phyloP scores from a whole-genome alignment of 2,888 invertebrate species.

The Scaptomyza polygonia region DNA sequence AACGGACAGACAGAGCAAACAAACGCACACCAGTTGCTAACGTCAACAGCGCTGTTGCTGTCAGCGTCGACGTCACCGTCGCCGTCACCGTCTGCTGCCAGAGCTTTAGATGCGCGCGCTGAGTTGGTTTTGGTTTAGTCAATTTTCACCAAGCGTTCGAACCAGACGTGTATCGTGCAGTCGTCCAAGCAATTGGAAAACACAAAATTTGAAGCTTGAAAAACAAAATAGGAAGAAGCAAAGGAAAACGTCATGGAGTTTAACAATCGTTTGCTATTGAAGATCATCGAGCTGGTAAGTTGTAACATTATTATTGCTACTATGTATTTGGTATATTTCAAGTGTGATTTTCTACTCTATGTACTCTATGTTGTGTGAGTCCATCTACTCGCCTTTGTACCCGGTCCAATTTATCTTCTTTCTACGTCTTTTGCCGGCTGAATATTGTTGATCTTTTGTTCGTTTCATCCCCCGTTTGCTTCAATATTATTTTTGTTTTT shows the following conservation, averaged over 20 bases:
- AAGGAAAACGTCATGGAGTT: conserved; percentile 75
- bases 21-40: conserved; percentile 26
- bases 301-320: not conserved
- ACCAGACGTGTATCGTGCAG: conserved; percentile 42
- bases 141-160: conserved; percentile 46
- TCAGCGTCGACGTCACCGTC: conserved; percentile 2
- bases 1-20: not conserved
- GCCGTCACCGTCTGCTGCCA: conserved; percentile 23
- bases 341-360: conserved; percentile 5
- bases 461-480: not conserved
- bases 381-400: conserved; percentile 2
- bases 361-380: conserved; percentile 1
- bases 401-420: conserved; percentile 10
- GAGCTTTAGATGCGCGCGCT: conserved; percentile 46
- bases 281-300: conserved; percentile 84
- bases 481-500: too few species aligned
- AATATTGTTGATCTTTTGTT: not conserved
- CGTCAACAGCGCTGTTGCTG: conserved; percentile 5
- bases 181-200: conserved; percentile 24
- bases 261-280: conserved; percentile 82
- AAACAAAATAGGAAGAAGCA: not conserved
- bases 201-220: conserved; percentile 22
- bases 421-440: conserved; percentile 6
- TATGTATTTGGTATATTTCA: not conserved
- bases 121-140: conserved; percentile 47